phyloP scores from a whole-genome alignment of 1,140 invertebrate species.

The Danaus plexippus region DNA sequence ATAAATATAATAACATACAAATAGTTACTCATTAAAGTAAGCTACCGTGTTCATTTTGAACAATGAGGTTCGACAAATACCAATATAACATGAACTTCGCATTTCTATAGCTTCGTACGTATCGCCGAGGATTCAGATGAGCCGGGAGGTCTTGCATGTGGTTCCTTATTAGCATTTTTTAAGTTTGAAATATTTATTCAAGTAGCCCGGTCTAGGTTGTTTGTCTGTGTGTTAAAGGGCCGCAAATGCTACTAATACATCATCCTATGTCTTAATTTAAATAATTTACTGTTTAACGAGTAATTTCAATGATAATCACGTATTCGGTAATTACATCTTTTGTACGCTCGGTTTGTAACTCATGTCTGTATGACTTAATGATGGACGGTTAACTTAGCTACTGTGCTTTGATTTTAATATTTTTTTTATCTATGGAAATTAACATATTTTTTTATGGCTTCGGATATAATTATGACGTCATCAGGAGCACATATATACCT shows the following conservation, averaged over 20 bases:
- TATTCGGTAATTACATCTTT: no score
- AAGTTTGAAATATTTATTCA: constrained; percentile 57
- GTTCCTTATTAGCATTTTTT: constrained; percentile 47
- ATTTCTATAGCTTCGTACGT: constrained; percentile 1
- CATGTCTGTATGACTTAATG: no score
- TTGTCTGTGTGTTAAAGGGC: constrained; percentile 46
- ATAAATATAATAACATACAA: constrained; percentile 41
- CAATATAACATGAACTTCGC: constrained; percentile 16
- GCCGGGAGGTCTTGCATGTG: constrained; percentile 10
- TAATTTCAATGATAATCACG: constrained; percentile 1
- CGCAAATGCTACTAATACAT: constrained; percentile 39
- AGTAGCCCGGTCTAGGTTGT: constrained; percentile 56
- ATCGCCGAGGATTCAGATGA: background rate
- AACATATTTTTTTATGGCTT: no score
- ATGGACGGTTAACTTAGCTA: no score
- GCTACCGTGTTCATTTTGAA: constrained; percentile 37
- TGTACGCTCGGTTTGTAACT: no score
- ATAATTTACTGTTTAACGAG: constrained; percentile 7
- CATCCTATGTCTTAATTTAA: constrained; percentile 24
- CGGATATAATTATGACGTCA: no score
- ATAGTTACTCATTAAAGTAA: constrained; percentile 26
- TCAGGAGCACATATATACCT: no score
- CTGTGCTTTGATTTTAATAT: no score
- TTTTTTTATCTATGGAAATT: no score
- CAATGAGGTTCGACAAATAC: constrained; percentile 16